Conservation (phyloP, 2,888 invertebrate species). For the Cephalotes varians region DNA sequence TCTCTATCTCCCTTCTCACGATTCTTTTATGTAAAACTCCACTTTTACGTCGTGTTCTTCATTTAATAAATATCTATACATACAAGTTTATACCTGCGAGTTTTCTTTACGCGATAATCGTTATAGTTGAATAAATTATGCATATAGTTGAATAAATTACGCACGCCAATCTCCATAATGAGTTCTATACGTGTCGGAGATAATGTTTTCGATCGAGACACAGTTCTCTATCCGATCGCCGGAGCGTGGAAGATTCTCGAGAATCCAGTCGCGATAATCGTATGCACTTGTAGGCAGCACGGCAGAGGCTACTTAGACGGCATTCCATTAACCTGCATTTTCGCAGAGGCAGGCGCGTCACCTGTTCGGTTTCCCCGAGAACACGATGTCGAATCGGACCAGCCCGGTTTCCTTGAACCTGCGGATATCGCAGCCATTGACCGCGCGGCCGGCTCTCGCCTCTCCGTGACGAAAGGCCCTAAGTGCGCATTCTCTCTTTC, state of each 20-base stretch:
- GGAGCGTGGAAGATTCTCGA: conserved; percentile 39
- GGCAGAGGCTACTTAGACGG: conserved; percentile 48
- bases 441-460: conserved; percentile 79
- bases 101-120: neutral
- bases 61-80: neutral
- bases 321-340: conserved; percentile 76
- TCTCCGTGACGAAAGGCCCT: conserved; percentile 75
- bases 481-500: conserved; percentile 65
- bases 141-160: neutral
- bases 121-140: conserved; percentile 1
- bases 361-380: conserved; percentile 74
- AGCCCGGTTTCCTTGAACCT: conserved; percentile 85
- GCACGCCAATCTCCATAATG: neutral
- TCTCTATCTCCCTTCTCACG: too few species aligned
- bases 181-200: neutral
- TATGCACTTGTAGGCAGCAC: conserved; percentile 35
- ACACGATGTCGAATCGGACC: conserved; percentile 81
- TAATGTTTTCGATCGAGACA: conserved; percentile 10
- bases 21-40: neutral
- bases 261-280: conserved; percentile 51
- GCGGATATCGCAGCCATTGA: conserved; percentile 84
- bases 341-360: conserved; percentile 72
- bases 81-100: too few species aligned
- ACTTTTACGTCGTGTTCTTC: neutral
- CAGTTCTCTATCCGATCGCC: conserved; percentile 30